Conservation (phyloP, 35 echinoderm and acorn worm species). For the Lytechinus variegatus region DNA sequence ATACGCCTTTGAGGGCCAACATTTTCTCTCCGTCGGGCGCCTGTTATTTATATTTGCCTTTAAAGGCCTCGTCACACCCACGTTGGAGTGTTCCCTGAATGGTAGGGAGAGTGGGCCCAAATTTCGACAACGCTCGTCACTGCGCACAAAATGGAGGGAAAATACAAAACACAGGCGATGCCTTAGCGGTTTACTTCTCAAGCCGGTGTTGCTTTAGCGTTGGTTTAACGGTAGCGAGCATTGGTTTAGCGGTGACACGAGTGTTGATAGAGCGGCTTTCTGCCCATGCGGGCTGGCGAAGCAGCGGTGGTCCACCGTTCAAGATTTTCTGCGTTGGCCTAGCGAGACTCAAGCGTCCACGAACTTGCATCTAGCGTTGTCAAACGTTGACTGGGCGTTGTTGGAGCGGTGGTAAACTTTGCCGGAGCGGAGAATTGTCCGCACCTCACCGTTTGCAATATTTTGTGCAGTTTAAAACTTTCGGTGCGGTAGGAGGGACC, state of each 20-base stretch:
- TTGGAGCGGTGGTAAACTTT: constrained; percentile 37
- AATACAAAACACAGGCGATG: neutral
- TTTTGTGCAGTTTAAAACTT: constrained; percentile 37
- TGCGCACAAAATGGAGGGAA: constrained; percentile 3
- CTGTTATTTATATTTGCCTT: neutral
- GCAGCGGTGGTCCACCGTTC: constrained; percentile 39
- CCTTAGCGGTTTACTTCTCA: neutral
- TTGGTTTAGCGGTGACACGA: neutral
- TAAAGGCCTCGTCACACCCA: neutral
- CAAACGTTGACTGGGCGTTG: constrained; percentile 40
- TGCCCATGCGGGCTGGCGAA: neutral
- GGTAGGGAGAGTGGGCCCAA: neutral
- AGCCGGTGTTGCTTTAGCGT: constrained; percentile 42
- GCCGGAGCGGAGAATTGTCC: constrained; percentile 29
- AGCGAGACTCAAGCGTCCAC: too few species aligned
- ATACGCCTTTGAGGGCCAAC: neutral
- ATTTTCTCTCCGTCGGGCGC: neutral
- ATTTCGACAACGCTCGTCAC: constrained; percentile 44
- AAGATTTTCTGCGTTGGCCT: neutral
- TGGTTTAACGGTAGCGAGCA: neutral
- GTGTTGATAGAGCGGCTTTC: too few species aligned
- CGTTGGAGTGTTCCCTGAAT: too few species aligned
- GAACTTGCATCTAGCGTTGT: neutral
- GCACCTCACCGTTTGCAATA: constrained; percentile 32
- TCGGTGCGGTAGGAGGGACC: constrained; percentile 41